A percentile compares a stretch with the other conserved stretches of the same genome.
Evolutionary conservation across 1,140 invertebrate genomes (phyloP).

Genomic region (Anagrus nilaparvatae): DNA sequence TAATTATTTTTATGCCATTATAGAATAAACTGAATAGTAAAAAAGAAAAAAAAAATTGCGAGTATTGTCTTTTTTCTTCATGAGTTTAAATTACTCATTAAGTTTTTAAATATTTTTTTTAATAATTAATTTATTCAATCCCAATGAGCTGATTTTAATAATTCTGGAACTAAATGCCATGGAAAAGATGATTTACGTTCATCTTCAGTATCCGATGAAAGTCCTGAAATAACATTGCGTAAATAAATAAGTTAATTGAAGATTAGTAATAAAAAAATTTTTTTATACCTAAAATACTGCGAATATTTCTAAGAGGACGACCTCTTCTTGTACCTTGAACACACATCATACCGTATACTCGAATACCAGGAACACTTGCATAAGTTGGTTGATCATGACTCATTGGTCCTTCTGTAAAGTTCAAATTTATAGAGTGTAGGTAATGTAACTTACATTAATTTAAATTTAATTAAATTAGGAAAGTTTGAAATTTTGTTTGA

Average conservation of each 20-base stretch:
- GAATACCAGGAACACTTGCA: constrained; percentile 81
- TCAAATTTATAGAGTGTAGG: constrained; percentile 8
- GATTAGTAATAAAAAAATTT: not conserved
- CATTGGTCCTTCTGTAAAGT: constrained; percentile 72
- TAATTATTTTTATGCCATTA: no score
- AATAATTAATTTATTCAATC: no score
- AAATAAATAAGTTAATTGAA: not conserved
- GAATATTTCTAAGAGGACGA: constrained; percentile 41
- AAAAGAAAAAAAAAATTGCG: no score
- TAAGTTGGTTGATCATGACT: constrained; percentile 88
- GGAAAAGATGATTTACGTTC: constrained; percentile 54
- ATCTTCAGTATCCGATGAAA: not conserved
- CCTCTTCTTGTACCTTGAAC: constrained; percentile 47
- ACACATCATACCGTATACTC: constrained; percentile 91
- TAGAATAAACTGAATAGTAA: no score
- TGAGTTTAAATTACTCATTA: no score
- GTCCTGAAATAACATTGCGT: not conserved
- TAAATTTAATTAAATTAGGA: no score
- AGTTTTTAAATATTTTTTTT: no score
- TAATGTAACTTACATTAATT: no score
- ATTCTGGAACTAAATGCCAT: constrained; percentile 59
- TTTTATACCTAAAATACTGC: constrained; percentile 35
- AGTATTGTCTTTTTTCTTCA: no score
- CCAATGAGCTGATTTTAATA: constrained; percentile 51
- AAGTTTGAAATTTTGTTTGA: no score